Conservation (phyloP, 2,797 vertebrate species). For the Hyperoplus lanceolatus region DNA sequence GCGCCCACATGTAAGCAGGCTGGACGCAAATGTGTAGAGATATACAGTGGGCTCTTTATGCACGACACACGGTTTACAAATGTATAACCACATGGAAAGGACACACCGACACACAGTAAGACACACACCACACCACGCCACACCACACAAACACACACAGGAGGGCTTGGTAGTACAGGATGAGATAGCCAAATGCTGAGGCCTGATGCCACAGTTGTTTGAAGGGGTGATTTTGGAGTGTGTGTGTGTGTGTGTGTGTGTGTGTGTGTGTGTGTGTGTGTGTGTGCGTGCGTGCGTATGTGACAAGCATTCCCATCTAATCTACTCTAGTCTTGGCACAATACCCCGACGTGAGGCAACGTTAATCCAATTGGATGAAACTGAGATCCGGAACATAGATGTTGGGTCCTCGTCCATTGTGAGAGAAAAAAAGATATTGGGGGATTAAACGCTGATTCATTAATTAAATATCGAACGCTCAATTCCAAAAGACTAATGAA, state of each 20-base stretch:
- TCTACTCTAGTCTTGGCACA: conserved; percentile 51
- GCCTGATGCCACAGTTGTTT: conserved; percentile 25
- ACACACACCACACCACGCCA: not conserved
- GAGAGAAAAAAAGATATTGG: conserved; percentile 62
- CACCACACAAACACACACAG: not conserved
- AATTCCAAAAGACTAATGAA: conserved; percentile 71
- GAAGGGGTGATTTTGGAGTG: not conserved
- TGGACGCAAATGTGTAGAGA: not conserved
- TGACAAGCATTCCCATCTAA: conserved; percentile 29
- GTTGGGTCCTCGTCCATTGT: conserved; percentile 72
- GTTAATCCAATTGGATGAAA: conserved; percentile 77
- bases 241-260: not conserved
- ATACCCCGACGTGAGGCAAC: conserved; percentile 44
- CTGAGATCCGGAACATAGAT: conserved; percentile 73
- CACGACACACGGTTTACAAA: not conserved
- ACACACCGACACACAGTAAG: not conserved
- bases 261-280: no score
- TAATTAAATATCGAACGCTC: conserved; percentile 81
- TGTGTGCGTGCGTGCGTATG: no score
- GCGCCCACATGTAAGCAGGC: not conserved
- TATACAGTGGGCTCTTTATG: no score
- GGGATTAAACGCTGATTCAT: conserved; percentile 81
- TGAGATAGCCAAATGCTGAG: conserved; percentile 3
- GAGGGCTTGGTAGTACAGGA: not conserved
- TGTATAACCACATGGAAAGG: not conserved